Evolutionary conservation across 1,140 invertebrate species (phyloP), one percentile per base, ranked within the genome.

Genomic region (Cataglyphis hispanica): DNA sequence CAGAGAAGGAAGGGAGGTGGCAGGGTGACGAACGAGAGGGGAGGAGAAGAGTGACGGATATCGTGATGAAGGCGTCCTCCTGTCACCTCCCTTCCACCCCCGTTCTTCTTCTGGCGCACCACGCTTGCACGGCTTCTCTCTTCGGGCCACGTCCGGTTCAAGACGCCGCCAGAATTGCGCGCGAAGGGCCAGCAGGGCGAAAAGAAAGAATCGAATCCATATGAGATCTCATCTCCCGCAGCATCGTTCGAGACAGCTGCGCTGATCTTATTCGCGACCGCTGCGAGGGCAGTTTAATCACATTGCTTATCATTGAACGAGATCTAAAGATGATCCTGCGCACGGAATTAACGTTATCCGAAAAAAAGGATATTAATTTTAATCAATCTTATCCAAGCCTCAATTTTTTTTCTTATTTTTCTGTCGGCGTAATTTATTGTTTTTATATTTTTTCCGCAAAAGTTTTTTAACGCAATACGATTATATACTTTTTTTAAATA

Each of bases 21-120:
- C 53, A 84, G 72, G 80, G 80, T 75, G 70, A 74, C 81, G 77
- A 76, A 67, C 60, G 83, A 58, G n/a, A 53, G 69, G 78, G 81
- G 86, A 88, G 60, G 77, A 89, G 86, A 89, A 83, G 91, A 89
- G 87, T 91, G 92, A 93, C 87, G 93, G 91, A 92, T 91, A 92
- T 92, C 92, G 87, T 87, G 93, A 94, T 93, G 93, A 93, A 93
- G 93, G 92, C 93, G 90, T 93, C 92, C 92, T 91, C 91, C 91
- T 93, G 92, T 93, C 92, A 91, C 87, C 87, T 92, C 89, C 87
- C 92, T 77, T 83, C 86, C 67, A 56, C 76, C 69, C 70, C 64
- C 61, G 67, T 87, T 67, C 67, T 87, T 86, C 83, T n/a, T n/a
- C n/a, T n/a, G 84, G 40, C 37, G 22, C 53, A 31, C 70, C 89